These are phyloP conservation scores for Colletes latitarsis DNA, from an alignment of 1,140 invertebrate genomes.

Conservation along the genomic window DNA sequence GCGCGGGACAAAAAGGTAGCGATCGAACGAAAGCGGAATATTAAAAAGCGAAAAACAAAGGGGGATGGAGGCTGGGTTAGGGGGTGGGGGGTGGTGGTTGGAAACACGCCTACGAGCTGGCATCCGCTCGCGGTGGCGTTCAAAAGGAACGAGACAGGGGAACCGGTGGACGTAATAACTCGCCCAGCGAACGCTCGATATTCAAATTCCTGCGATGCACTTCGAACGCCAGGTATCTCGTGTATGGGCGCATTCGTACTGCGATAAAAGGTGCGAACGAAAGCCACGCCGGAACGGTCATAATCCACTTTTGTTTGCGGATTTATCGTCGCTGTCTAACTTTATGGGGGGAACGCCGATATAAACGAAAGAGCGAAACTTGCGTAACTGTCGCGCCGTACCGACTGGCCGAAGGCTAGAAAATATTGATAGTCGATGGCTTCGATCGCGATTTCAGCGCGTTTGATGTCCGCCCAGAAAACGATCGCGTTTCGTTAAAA, in stretches of 20 bases:
- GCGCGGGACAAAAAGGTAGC: background rate
- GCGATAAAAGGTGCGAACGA: conserved; percentile 58
- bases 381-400: background rate
- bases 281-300: conserved; percentile 44
- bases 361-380: conserved; percentile 16
- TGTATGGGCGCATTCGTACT: conserved; percentile 12
- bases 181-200: conserved; percentile 46
- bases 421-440: background rate
- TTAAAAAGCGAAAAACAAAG: conserved; percentile 35
- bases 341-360: conserved; percentile 27
- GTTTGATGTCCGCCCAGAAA: background rate
- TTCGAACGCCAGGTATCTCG: conserved; percentile 8
- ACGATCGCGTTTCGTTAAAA: no score
- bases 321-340: conserved; percentile 50
- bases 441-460: background rate
- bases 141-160: conserved; percentile 30
- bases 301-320: conserved; percentile 64
- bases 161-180: conserved; percentile 55
- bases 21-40: conserved; percentile 27
- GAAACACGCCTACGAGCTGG: background rate
- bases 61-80: no score
- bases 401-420: background rate
- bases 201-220: conserved; percentile 55
- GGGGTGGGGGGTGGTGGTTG: background rate
- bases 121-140: background rate